Evolutionary conservation across 2,797 vertebrate genomes (phyloP).

Genomic region (Notolepis coatsorum): DNA sequence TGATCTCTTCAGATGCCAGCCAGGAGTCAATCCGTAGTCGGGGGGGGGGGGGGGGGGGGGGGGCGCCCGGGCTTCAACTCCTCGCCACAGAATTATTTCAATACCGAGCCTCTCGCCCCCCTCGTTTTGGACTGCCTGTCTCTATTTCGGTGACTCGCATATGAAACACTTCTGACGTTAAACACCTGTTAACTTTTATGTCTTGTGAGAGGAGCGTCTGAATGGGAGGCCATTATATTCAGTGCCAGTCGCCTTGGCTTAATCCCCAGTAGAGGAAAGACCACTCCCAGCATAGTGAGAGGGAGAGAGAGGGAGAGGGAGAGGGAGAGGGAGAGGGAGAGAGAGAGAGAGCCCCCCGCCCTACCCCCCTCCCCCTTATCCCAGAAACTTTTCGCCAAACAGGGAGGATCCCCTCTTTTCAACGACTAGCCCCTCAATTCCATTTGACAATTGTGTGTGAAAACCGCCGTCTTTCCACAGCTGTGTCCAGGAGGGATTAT

Average conservation of each 20-base stretch:
- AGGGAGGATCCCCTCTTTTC: constrained; percentile 48
- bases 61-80: constrained; percentile 22
- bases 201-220: constrained; percentile 71
- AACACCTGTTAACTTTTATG: constrained; percentile 84
- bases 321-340: constrained; percentile 49
- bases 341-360: too few species aligned
- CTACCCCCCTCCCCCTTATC: constrained; percentile 51
- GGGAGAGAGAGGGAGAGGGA: constrained; percentile 45
- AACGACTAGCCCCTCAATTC: constrained; percentile 52
- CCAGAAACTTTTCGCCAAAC: constrained; percentile 28
- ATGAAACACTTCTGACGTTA: constrained; percentile 76
- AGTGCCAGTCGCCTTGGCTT: constrained; percentile 57
- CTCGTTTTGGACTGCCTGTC: constrained; percentile 67
- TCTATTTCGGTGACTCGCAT: constrained; percentile 62
- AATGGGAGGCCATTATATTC: constrained; percentile 72
- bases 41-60: too few species aligned
- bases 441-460: constrained; percentile 68
- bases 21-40: constrained; percentile 27
- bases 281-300: constrained; percentile 65
- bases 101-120: constrained; percentile 33
- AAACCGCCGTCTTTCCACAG: constrained; percentile 67
- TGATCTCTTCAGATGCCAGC: constrained; percentile 32
- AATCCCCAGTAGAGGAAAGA: constrained; percentile 79
- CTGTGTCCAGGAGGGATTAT: constrained; percentile 45
- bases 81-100: constrained; percentile 43